phyloP scores from a whole-genome alignment of 2,888 invertebrate genomes.

The Reticulitermes lucifugus region DNA sequence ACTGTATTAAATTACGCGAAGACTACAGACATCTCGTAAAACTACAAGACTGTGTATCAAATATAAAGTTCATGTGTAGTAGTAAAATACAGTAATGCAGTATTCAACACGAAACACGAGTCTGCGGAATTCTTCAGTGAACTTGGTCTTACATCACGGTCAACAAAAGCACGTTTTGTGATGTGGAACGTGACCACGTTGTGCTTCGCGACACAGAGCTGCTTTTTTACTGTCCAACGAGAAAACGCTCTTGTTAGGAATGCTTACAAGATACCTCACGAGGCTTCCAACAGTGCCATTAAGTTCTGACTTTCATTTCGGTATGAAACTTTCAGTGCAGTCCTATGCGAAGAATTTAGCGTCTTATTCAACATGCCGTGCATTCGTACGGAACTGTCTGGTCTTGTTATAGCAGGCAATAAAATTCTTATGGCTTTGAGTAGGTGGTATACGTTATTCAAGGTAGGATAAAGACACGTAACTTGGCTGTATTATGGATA shows the following conservation, averaged over 20 bases:
- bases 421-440: too few relatives aligned
- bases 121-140: background rate
- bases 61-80: too few relatives aligned
- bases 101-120: background rate
- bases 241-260: background rate
- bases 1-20: too few relatives aligned
- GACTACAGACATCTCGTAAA: too few relatives aligned
- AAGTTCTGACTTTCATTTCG: background rate
- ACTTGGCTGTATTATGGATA: too few relatives aligned
- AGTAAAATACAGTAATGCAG: background rate
- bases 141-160: background rate
- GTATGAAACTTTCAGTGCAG: background rate
- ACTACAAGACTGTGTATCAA: too few relatives aligned
- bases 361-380: background rate
- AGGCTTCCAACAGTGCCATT: background rate
- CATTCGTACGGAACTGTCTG: background rate
- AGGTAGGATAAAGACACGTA: too few relatives aligned
- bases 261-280: background rate
- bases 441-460: too few relatives aligned
- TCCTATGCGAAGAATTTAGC: background rate
- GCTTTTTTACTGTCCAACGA: background rate
- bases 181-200: background rate
- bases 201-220: background rate
- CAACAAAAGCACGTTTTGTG: conserved; percentile 7
- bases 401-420: background rate